These are phyloP conservation scores for Heliopora coerulea DNA, from an alignment of 92 coral and sea anemone genomes.

Conservation along the genomic window DNA sequence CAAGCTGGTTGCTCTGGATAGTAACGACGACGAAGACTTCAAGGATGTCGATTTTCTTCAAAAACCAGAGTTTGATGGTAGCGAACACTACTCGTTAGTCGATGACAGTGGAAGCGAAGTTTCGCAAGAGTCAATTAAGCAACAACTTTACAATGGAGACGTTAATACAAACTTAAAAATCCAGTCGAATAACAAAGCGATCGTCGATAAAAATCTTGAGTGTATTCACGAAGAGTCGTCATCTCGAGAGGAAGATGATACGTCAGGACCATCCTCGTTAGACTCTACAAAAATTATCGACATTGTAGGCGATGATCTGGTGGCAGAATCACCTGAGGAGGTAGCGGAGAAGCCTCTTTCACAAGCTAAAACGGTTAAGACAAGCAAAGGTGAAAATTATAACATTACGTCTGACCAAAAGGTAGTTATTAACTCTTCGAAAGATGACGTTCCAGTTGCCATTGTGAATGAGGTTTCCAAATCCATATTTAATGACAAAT, in stretches of 20 bases:
- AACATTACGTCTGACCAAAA: background rate
- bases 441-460: background rate
- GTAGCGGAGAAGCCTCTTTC: background rate
- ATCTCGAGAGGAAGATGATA: background rate
- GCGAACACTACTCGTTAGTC: slow-evolving; percentile 21
- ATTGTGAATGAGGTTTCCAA: background rate
- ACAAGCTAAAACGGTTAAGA: background rate
- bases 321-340: slow-evolving; percentile 21
- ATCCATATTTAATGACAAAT: background rate
- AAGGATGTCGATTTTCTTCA: slow-evolving; percentile 6
- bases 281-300: background rate
- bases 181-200: slow-evolving; percentile 4
- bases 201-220: background rate
- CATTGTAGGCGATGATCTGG: slow-evolving; percentile 9
- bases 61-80: slow-evolving; percentile 20
- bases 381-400: background rate
- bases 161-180: slow-evolving; percentile 24
- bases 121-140: background rate
- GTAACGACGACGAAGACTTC: slow-evolving; percentile 15
- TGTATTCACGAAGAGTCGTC: slow-evolving; percentile 15
- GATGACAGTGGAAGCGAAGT: background rate
- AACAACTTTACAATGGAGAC: slow-evolving; percentile 6
- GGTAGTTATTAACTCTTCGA: background rate
- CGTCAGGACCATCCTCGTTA: background rate
- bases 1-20: background rate